Percentiles rank a stretch among this genome's conserved stretches.
Conservation (phyloP, 2,888 invertebrate genomes). For the Drosophila pseudotakahashii region DNA sequence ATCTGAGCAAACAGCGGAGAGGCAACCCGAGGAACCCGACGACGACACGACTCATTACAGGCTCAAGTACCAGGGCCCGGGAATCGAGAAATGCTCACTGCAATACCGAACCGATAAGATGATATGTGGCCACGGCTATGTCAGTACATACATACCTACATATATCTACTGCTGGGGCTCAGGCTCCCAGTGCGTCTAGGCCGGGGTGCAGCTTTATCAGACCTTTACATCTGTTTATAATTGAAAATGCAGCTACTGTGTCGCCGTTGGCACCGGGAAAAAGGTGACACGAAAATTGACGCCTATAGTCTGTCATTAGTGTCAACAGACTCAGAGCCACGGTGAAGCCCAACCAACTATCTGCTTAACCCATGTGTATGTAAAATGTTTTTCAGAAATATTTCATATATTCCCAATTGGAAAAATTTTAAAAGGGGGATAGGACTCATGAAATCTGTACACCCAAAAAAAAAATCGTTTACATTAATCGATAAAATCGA, state of each 20-base stretch:
- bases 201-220: conserved; percentile 64
- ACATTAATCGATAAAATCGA: no score
- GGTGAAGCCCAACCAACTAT: conserved; percentile 19
- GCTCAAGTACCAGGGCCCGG: conserved; percentile 66
- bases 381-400: no score
- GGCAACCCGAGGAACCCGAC: conserved; percentile 8
- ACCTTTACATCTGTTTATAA: conserved; percentile 82
- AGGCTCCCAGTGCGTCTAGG: not conserved
- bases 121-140: conserved; percentile 21
- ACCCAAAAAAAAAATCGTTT: no score
- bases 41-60: conserved; percentile 75
- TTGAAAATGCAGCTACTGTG: conserved; percentile 83
- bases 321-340: conserved; percentile 70
- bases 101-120: conserved; percentile 26
- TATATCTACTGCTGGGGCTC: conserved; percentile 23
- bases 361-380: conserved; percentile 23
- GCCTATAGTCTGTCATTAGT: conserved; percentile 79
- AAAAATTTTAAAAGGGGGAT: no score
- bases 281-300: conserved; percentile 77
- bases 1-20: conserved; percentile 68
- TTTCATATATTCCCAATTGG: no score
- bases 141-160: not conserved
- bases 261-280: conserved; percentile 36
- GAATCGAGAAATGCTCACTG: conserved; percentile 19
- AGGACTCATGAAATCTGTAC: no score